Evolutionary conservation across 2,113 vertebrate genomes (phyloP).

Genomic region (Notechis scutatus): DNA sequence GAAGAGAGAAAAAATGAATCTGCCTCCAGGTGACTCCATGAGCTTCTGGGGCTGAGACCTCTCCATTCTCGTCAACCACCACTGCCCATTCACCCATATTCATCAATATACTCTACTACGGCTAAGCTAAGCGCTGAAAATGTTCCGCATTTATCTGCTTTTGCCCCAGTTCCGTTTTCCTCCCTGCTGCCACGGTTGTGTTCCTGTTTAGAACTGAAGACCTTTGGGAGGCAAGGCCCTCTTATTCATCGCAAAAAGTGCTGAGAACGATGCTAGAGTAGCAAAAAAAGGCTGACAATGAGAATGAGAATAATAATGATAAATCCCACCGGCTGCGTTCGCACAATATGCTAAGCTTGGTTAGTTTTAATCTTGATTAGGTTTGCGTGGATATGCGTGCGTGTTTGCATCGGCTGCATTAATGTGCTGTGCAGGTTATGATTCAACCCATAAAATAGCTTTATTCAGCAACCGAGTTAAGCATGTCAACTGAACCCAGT

Average conservation of each 20-base stretch:
- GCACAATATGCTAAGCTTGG: neutral
- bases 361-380: neutral
- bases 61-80: neutral
- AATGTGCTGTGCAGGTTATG: neutral
- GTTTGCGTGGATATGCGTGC: neutral
- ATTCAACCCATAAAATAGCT: neutral
- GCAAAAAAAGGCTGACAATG: neutral
- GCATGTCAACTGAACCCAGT: neutral
- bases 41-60: neutral
- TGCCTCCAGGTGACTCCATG: neutral
- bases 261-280: neutral
- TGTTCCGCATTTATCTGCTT: no score
- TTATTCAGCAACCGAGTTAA: neutral
- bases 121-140: neutral
- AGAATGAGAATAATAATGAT: neutral
- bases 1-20: neutral
- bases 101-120: neutral
- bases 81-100: neutral
- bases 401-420: neutral
- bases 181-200: neutral
- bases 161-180: neutral
- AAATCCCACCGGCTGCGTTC: neutral
- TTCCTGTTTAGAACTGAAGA: neutral
- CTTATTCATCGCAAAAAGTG: neutral
- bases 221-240: neutral